These are phyloP conservation scores for Corticium candelabrum DNA, from an alignment of 37 sponge, comb jelly and placozoan genomes.

Conservation along the genomic window DNA sequence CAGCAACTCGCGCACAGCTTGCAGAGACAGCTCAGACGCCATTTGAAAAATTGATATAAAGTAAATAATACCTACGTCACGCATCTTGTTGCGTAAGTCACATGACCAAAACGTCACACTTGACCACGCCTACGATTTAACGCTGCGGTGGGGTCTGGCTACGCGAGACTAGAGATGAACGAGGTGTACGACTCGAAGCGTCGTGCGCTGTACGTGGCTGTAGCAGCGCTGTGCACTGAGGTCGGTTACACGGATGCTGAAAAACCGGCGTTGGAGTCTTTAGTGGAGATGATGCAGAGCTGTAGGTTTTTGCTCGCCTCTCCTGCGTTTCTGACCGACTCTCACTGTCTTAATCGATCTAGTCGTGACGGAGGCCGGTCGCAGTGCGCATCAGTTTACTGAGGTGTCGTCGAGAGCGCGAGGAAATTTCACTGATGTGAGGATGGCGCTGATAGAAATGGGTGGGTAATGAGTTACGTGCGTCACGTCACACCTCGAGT, in stretches of 20 bases:
- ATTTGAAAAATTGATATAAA: too few relatives aligned
- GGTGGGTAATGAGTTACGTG: background rate
- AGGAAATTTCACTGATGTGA: background rate
- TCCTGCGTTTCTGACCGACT: background rate
- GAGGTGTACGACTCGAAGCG: too few relatives aligned
- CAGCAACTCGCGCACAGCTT: too few relatives aligned
- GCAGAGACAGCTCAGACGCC: too few relatives aligned
- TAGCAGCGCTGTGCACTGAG: constrained; percentile 63
- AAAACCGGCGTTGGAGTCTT: constrained; percentile 35
- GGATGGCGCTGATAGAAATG: background rate
- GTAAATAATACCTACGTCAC: too few relatives aligned
- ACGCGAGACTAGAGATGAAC: too few relatives aligned
- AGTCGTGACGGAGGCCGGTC: background rate
- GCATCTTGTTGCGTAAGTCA: too few relatives aligned
- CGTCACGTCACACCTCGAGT: too few relatives aligned
- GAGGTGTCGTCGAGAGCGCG: background rate
- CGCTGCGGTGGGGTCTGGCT: too few relatives aligned
- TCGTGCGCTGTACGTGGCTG: constrained; percentile 35
- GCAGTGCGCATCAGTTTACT: background rate
- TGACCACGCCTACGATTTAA: too few relatives aligned
- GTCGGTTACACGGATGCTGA: constrained; percentile 37
- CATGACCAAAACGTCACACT: too few relatives aligned
- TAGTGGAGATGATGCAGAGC: constrained; percentile 54
- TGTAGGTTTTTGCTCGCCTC: constrained; percentile 27
- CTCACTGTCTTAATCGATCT: background rate